Evolutionary conservation across 2,797 vertebrate genomes (phyloP).

Genomic region (Chloroceryle inda): DNA sequence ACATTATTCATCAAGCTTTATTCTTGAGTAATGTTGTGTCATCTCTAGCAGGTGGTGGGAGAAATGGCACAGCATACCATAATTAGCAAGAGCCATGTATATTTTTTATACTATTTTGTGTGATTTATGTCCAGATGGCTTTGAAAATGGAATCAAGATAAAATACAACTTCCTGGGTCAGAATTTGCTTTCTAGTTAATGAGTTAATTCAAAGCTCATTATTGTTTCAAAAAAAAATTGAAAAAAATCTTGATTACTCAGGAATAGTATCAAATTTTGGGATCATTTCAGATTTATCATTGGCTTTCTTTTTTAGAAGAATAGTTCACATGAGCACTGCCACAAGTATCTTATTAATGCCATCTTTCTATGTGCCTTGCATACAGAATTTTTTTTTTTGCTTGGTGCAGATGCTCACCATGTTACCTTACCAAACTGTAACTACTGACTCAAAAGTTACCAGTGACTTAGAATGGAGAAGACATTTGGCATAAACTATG

Average conservation of each 20-base stretch:
- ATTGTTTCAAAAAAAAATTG: not conserved
- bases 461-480: not conserved
- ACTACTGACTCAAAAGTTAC: not conserved
- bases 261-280: not conserved
- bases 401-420: not conserved
- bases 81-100: slow-evolving; percentile 6
- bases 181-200: slow-evolving; percentile 8
- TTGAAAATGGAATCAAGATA: slow-evolving; percentile 21
- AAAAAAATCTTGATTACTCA: not conserved
- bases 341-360: not conserved
- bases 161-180: slow-evolving; percentile 23
- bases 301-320: not conserved
- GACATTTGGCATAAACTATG: not conserved
- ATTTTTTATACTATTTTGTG: slow-evolving; percentile 30
- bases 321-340: not conserved
- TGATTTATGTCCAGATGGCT: slow-evolving; percentile 13
- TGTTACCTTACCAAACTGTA: not conserved
- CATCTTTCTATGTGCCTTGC: rapidly evolving
- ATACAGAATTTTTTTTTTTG: not conserved
- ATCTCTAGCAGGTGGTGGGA: slow-evolving; percentile 42
- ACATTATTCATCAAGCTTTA: slow-evolving; percentile 56
- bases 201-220: slow-evolving; percentile 6
- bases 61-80: not conserved
- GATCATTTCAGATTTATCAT: not conserved
- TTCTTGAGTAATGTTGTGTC: slow-evolving; percentile 56